Conservation (phyloP, 2,888 invertebrate genomes). For the Clivina fossor region DNA sequence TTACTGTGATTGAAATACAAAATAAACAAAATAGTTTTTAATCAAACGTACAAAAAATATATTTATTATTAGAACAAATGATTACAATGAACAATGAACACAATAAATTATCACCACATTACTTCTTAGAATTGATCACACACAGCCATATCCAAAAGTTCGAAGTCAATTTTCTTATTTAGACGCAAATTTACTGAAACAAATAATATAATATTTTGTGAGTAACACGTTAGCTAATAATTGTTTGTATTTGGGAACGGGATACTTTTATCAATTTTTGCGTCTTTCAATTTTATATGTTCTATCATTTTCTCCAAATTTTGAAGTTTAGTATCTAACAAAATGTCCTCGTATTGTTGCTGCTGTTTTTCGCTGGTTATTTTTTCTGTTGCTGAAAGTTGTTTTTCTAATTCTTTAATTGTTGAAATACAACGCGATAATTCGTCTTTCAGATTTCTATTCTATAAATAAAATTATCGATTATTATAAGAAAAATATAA, state of each 20-base stretch:
- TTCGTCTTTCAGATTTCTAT: conserved; percentile 4
- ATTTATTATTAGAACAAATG: no score
- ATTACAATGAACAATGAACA: no score
- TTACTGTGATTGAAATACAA: no score
- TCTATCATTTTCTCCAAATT: not conserved
- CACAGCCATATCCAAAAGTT: no score
- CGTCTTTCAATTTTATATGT: not conserved
- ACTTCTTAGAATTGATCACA: no score
- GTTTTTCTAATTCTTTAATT: conserved; percentile 7
- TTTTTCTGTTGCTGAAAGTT: not conserved
- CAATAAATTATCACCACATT: no score
- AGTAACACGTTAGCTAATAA: not conserved
- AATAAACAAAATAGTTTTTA: no score
- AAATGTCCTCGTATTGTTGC: not conserved
- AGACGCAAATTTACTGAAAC: no score
- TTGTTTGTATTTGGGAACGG: not conserved
- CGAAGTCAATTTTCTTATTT: no score
- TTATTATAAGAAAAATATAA: no score
- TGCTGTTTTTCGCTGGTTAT: not conserved
- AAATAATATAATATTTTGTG: not conserved
- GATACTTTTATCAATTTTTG: not conserved
- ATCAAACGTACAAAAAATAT: no score
- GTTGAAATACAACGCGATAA: conserved; percentile 1
- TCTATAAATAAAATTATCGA: no score
- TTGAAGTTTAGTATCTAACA: not conserved